These are phyloP conservation scores for Bemisia tabaci DNA, from an alignment of 1,140 invertebrate genomes.

Conservation along the genomic window DNA sequence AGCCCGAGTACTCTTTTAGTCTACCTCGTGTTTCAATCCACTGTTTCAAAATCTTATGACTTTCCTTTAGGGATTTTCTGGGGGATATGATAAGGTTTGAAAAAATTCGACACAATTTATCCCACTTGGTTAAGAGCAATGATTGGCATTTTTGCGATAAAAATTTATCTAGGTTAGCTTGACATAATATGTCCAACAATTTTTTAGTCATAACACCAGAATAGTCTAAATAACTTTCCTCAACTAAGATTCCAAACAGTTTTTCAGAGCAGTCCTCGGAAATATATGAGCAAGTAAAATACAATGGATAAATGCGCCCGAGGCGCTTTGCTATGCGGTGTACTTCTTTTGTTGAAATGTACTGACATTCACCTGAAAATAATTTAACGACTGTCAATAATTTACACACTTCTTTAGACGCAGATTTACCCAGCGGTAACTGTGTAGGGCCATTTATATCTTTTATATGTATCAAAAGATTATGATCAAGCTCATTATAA, in stretches of 20 bases:
- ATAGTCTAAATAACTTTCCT: not conserved
- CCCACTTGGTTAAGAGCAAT: not conserved
- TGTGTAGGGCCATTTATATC: not conserved
- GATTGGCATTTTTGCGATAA: not conserved
- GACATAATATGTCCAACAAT: not conserved
- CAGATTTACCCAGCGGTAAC: not conserved
- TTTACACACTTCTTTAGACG: not conserved
- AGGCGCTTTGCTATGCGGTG: not conserved
- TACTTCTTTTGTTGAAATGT: not conserved
- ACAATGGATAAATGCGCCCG: not conserved
- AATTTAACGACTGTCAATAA: not conserved
- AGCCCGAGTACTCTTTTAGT: not conserved
- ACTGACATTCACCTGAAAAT: not conserved
- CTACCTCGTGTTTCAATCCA: not conserved
- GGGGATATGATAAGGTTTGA: not conserved
- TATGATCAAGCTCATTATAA: not conserved
- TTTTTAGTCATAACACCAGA: not conserved
- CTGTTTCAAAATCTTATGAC: not conserved
- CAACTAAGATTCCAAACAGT: not conserved
- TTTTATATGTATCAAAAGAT: not conserved
- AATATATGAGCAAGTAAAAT: not conserved
- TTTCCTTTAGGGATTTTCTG: not conserved
- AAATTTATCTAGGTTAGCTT: not conserved
- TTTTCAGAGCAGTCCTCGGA: not conserved
- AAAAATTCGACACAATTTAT: not conserved